A percentile compares a stretch with the other conserved stretches of the same genome.
phyloP scores from a whole-genome alignment of 2,113 vertebrate genomes.

The Tachycineta bicolor region DNA sequence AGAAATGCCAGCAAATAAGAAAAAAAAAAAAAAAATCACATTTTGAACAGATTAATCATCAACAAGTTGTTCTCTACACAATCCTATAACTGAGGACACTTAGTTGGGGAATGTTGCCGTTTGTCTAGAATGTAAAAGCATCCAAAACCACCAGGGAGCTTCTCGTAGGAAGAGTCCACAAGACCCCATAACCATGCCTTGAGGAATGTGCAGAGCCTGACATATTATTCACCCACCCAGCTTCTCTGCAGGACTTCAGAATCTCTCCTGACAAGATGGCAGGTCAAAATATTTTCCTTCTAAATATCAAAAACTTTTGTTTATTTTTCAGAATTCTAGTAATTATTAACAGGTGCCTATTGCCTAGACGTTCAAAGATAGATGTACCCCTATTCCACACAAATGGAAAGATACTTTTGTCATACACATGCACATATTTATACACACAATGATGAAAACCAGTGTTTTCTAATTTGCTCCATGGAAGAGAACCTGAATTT shows the following conservation, averaged over 20 bases:
- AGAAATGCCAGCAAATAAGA: background rate
- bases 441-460: background rate
- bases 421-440: background rate
- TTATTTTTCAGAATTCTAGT: background rate
- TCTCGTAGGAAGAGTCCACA: background rate
- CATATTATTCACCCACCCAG: background rate
- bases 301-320: background rate
- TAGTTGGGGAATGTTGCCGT: background rate
- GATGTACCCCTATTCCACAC: background rate
- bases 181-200: accelerated
- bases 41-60: background rate
- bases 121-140: background rate
- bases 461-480: background rate
- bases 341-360: background rate
- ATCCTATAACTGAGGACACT: background rate
- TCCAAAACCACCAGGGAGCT: background rate
- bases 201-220: background rate
- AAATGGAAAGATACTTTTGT: background rate
- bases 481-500: background rate
- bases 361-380: background rate
- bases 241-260: background rate
- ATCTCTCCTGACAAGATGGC: background rate
- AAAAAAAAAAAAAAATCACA: background rate
- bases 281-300: background rate
- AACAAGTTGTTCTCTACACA: background rate